Percentiles rank a stretch among this genome's conserved stretches.
Evolutionary conservation across 2,797 vertebrate species (phyloP).

Genomic region (Myioborus melanocephalus): DNA sequence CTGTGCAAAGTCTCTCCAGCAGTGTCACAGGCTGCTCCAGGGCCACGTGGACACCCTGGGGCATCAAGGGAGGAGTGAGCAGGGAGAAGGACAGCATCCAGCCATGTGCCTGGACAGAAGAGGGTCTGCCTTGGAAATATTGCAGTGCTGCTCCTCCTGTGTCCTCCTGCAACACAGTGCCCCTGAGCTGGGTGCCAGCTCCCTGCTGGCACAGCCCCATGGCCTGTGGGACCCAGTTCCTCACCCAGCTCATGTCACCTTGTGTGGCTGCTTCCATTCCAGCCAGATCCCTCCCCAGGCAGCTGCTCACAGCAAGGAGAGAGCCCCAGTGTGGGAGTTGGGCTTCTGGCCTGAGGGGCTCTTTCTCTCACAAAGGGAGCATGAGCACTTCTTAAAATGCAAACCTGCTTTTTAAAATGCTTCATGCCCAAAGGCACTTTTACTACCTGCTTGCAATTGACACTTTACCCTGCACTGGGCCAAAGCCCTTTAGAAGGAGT

Average conservation of each 20-base stretch:
- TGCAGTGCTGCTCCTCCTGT: not conserved
- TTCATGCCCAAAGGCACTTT: not conserved
- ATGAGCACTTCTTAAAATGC: not conserved
- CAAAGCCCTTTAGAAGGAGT: not conserved
- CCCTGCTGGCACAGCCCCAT: not conserved
- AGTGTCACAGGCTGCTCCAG: not conserved
- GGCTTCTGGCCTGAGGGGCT: not conserved
- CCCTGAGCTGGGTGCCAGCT: not conserved
- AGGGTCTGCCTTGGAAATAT: not conserved
- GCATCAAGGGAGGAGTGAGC: not conserved
- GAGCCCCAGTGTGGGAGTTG: not conserved
- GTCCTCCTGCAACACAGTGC: not conserved
- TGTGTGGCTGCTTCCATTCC: fast-evolving
- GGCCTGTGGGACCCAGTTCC: not conserved
- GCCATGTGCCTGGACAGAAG: fast-evolving
- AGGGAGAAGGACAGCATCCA: not conserved
- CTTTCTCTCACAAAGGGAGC: not conserved
- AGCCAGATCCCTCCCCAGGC: not conserved
- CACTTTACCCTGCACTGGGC: not conserved
- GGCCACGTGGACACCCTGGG: not conserved
- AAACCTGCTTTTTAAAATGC: not conserved
- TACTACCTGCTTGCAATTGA: not conserved
- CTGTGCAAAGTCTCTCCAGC: not conserved
- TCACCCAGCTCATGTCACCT: not conserved
- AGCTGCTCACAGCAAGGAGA: not conserved